Conservation (phyloP, 2,797 vertebrate genomes). For the Myripristis jacobus region DNA sequence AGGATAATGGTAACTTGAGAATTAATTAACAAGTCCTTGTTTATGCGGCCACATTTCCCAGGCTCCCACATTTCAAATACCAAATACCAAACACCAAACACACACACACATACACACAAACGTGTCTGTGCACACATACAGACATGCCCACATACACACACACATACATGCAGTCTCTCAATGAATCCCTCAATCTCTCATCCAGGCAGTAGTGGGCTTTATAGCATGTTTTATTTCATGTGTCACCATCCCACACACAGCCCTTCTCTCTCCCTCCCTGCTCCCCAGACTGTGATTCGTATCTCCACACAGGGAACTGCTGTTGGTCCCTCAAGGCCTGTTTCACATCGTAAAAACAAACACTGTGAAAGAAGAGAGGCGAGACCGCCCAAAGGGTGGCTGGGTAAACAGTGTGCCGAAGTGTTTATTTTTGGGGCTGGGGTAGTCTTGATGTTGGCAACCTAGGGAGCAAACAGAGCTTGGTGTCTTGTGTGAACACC, state of each 20-base stretch:
- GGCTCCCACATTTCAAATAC: slow-evolving; percentile 3
- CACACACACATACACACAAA: slow-evolving; percentile 24
- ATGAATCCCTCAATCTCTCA: slow-evolving; percentile 42
- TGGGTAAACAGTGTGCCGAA: slow-evolving; percentile 66
- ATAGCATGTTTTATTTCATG: slow-evolving; percentile 68
- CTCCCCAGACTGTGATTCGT: slow-evolving; percentile 62
- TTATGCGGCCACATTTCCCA: slow-evolving; percentile 12
- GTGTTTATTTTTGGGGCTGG: slow-evolving; percentile 59
- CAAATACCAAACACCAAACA: slow-evolving; percentile 16
- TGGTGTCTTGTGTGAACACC: slow-evolving; percentile 25
- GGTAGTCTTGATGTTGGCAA: slow-evolving; percentile 42
- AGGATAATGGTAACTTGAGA: not conserved
- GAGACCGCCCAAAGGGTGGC: slow-evolving; percentile 46
- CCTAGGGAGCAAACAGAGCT: slow-evolving; percentile 31
- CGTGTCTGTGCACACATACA: too few relatives aligned
- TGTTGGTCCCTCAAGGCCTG: slow-evolving; percentile 68
- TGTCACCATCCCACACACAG: slow-evolving; percentile 62
- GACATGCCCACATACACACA: slow-evolving; percentile 22
- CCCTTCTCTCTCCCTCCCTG: slow-evolving; percentile 44
- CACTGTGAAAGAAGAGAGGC: slow-evolving; percentile 62
- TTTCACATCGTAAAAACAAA: slow-evolving; percentile 76
- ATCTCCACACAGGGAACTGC: slow-evolving; percentile 68
- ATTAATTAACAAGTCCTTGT: slow-evolving; percentile 4
- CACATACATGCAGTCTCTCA: slow-evolving; percentile 19
- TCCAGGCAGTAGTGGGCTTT: slow-evolving; percentile 44